Base-by-base conservation (phyloP, 2,888 invertebrate species). In the Labia minor region DNA sequence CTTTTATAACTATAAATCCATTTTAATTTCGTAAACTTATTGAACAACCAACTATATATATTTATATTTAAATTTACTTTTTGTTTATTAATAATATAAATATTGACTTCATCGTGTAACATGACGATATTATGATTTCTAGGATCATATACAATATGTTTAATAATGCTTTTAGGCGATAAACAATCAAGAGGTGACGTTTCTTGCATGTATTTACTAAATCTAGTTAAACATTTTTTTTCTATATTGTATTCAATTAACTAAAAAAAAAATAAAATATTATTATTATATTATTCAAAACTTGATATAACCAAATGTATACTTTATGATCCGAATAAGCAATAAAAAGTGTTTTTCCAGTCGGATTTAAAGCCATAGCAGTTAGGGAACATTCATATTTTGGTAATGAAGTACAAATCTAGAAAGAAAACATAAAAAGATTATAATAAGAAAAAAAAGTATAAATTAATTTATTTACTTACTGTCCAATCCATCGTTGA, bases 271-370 rank as follows among this genome's bases (percentile, higher is more conserved):
- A n/a, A 16, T 49, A 18, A 3, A 65, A 61, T 10, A 65, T 33
- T 1, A 21, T 62, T 20, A 14, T 20, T 19, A 14, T 65, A n/a
- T 10, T 19, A 2, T 61, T 11, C 19, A 20, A 19, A 61, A 37
- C 26, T 26, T 26, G 64, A 49, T 37, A 16, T 65, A 63, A 8
- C 1, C 61, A 11, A 16, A 19, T 19, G 70, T n/a, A 4, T 76
- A 90, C 90, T 83, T 86, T 88, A 72, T 89, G 88, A 79, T 95
- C 89, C 0, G 90, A 82, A 78, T 92, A 93, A 1, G 84, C 85
- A 10, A 89, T 81, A 33, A 91, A 82, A 6, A 94, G 76, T 62
- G 81, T 81, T 3, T 83, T 81, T 1, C 78, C 78, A 8, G 76
- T 76, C 18, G 82, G 80, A 73, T 88, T 85, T 62, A 93, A 80